Evolutionary conservation across 2,113 vertebrate species (phyloP).

Genomic region (Sebastes schlegelii): DNA sequence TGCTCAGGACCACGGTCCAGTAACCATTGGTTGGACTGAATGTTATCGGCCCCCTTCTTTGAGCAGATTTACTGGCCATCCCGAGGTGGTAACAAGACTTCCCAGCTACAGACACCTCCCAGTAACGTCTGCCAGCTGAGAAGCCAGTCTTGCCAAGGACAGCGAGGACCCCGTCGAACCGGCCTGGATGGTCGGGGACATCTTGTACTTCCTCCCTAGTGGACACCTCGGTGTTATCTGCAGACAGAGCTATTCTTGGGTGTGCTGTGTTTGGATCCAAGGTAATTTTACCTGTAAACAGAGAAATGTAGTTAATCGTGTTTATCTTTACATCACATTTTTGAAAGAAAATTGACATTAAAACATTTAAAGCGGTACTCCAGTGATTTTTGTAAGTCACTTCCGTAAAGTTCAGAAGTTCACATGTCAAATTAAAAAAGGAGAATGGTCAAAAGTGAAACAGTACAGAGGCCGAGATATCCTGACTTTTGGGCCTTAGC

Average conservation of each 20-base stretch:
- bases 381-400: not conserved
- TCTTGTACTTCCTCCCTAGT: rapidly evolving
- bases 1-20: slow-evolving; percentile 64
- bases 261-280: slow-evolving; percentile 67
- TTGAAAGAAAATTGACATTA: not conserved
- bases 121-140: slow-evolving; percentile 66
- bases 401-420: not conserved
- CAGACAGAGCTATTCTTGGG: slow-evolving; percentile 50
- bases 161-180: slow-evolving; percentile 56
- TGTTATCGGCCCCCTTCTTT: not conserved
- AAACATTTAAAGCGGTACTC: not conserved
- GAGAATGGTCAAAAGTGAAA: not conserved
- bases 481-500: not conserved
- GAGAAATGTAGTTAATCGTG: slow-evolving; percentile 14
- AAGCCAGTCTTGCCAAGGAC: slow-evolving; percentile 53
- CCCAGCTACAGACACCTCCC: slow-evolving; percentile 70
- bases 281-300: slow-evolving; percentile 38
- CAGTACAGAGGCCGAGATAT: not conserved
- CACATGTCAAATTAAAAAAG: not conserved
- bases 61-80: slow-evolving; percentile 60
- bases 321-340: not conserved
- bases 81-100: slow-evolving; percentile 67
- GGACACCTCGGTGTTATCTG: slow-evolving; percentile 21
- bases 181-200: slow-evolving; percentile 26
- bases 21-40: slow-evolving; percentile 37